Conservation (phyloP, 2,888 invertebrate genomes). For the Hyposoter didymator region DNA sequence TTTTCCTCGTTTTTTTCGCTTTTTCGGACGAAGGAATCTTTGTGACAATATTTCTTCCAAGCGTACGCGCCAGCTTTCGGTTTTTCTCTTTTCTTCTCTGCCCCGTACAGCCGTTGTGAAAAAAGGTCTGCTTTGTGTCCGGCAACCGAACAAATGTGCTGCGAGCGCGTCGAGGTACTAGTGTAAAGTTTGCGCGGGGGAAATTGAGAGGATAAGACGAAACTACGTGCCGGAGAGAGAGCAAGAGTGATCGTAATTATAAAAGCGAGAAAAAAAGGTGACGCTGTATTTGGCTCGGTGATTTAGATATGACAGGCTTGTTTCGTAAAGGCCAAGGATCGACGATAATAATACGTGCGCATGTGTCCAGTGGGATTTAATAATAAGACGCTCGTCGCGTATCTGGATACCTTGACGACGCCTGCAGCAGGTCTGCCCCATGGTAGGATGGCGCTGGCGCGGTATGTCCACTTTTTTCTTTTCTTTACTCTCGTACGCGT, state of each 20-base stretch:
- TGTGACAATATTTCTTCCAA: slow-evolving; percentile 34
- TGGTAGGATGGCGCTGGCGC: slow-evolving; percentile 89
- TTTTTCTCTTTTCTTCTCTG: neutral
- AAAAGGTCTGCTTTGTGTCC: slow-evolving; percentile 24
- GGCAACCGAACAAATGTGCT: slow-evolving; percentile 47
- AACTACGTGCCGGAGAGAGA: slow-evolving; percentile 8
- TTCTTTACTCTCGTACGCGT: neutral
- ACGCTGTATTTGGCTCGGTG: slow-evolving; percentile 44
- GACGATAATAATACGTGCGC: slow-evolving; percentile 79
- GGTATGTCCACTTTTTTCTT: slow-evolving; percentile 85
- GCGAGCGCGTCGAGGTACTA: slow-evolving; percentile 2
- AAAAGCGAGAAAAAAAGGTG: slow-evolving; percentile 51
- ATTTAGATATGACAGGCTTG: slow-evolving; percentile 79
- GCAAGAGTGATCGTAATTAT: slow-evolving; percentile 58
- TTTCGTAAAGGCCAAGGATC: slow-evolving; percentile 72
- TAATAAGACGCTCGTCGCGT: slow-evolving; percentile 81
- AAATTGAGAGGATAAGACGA: neutral
- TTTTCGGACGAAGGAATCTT: neutral
- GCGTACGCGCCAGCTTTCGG: slow-evolving; percentile 8
- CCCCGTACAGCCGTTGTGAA: neutral
- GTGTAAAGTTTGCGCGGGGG: neutral
- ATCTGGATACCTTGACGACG: slow-evolving; percentile 86
- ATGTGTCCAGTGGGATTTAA: slow-evolving; percentile 84
- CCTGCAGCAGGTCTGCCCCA: slow-evolving; percentile 87
- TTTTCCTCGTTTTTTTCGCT: slow-evolving; percentile 10